These are phyloP conservation scores for Etheostoma nigrum DNA, from an alignment of 2,797 vertebrate species.

Conservation along the genomic window DNA sequence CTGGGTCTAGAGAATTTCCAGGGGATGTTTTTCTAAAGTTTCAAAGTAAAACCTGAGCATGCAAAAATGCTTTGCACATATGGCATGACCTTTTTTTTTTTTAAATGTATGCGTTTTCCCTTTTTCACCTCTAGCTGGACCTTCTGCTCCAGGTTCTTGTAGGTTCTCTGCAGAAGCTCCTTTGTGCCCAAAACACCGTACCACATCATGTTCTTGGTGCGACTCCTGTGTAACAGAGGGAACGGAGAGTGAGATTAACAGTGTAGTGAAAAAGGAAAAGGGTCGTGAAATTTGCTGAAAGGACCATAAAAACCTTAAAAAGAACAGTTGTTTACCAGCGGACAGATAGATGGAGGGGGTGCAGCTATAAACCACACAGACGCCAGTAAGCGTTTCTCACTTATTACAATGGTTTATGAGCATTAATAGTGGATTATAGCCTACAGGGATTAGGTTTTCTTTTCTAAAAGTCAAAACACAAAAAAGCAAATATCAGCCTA, in stretches of 20 bases:
- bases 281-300: neutral
- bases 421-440: neutral
- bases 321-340: neutral
- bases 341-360: too few relatives aligned
- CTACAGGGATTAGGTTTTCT: neutral
- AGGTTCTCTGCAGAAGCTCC: constrained; percentile 96
- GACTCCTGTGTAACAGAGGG: constrained; percentile 85
- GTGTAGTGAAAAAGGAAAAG: too few relatives aligned
- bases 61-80: neutral
- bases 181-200: constrained; percentile 97
- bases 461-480: neutral
- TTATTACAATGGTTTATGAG: too few relatives aligned
- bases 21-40: neutral
- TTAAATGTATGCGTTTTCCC: neutral
- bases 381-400: neutral
- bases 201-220: constrained; percentile 99
- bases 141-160: constrained; percentile 98
- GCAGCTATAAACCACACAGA: neutral
- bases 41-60: neutral
- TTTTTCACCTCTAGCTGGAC: constrained; percentile 93
- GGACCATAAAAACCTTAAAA: neutral
- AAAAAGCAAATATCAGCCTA: neutral
- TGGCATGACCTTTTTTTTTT: neutral
- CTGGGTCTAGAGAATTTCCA: neutral
- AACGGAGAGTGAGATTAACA: neutral